Evolutionary conservation across 1,140 invertebrate species (phyloP).

Genomic region (Gonioctena quinquepunctata): DNA sequence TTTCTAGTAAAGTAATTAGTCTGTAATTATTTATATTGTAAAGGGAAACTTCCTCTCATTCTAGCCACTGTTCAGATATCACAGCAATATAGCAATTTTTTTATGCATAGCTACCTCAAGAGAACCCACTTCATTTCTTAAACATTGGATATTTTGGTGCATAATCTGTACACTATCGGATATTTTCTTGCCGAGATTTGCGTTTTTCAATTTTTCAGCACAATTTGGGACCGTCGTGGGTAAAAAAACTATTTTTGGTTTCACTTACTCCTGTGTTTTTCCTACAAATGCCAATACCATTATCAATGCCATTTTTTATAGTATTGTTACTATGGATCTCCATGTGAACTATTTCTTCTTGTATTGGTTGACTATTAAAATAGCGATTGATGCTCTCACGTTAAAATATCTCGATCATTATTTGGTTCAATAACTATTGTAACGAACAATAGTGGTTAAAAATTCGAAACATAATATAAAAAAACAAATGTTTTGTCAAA

Average conservation of each 20-base stretch:
- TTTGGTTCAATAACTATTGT: too few species aligned
- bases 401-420: too few species aligned
- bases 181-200: background rate
- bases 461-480: too few species aligned
- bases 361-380: background rate
- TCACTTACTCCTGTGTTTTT: background rate
- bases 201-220: background rate
- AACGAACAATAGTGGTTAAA: too few species aligned
- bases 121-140: background rate
- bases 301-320: background rate
- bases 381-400: too few species aligned
- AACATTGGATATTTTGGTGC: too few species aligned
- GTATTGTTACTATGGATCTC: background rate
- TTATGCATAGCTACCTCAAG: background rate
- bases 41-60: background rate
- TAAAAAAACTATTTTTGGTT: background rate
- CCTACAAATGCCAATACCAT: background rate
- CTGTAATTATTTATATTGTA: background rate
- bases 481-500: too few species aligned
- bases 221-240: background rate
- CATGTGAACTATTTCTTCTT: background rate
- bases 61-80: too few species aligned
- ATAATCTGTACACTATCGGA: background rate
- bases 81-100: background rate
- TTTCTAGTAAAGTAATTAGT: too few species aligned